Conservation (phyloP, 1,140 invertebrate species). For the Watersipora subatra region DNA sequence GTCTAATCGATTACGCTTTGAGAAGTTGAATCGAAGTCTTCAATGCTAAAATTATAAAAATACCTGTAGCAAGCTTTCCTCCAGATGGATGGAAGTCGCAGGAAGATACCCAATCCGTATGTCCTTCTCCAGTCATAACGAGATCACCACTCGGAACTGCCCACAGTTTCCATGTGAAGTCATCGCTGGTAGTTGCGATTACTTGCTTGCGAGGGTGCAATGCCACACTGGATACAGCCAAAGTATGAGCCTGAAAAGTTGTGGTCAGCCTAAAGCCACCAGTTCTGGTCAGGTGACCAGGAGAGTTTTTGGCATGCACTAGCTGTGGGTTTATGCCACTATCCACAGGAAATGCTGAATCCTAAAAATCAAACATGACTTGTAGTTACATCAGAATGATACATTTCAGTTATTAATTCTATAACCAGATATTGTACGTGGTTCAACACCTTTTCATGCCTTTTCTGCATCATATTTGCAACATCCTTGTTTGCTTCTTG, state of each 20-base stretch:
- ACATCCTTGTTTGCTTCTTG: constrained; percentile 16
- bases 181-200: constrained; percentile 38
- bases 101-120: constrained; percentile 39
- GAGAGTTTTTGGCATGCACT: constrained; percentile 20
- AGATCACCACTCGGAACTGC: constrained; percentile 34
- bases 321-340: constrained; percentile 35
- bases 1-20: too few relatives aligned
- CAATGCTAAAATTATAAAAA: too few relatives aligned
- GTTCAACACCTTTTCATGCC: constrained; percentile 30
- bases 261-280: constrained; percentile 33
- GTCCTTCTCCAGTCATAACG: constrained; percentile 39
- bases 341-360: constrained; percentile 37
- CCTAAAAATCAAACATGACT: too few relatives aligned
- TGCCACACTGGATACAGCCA: constrained; percentile 31
- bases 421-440: too few relatives aligned
- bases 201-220: constrained; percentile 39
- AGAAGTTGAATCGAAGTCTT: too few relatives aligned
- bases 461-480: constrained; percentile 16
- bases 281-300: constrained; percentile 27
- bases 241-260: constrained; percentile 33
- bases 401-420: too few relatives aligned
- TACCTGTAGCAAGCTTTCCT: constrained; percentile 5
- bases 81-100: constrained; percentile 36
- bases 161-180: constrained; percentile 41
- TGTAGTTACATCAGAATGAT: too few relatives aligned